phyloP scores from a whole-genome alignment of 2,113 vertebrate species.

The Pipa parva region DNA sequence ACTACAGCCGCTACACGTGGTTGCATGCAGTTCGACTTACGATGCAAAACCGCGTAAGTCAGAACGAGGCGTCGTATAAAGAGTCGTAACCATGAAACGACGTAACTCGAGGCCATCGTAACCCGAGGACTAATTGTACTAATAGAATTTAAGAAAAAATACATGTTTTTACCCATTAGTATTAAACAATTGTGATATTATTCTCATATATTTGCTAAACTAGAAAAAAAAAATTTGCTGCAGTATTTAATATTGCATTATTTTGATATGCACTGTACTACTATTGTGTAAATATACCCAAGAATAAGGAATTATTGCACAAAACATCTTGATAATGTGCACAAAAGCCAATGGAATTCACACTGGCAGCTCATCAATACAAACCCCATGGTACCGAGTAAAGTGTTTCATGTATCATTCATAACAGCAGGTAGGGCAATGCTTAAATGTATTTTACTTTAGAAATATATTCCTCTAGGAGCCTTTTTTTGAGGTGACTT shows the following conservation, averaged over 20 bases:
- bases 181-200: too few relatives aligned
- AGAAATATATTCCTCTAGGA: constrained; percentile 54
- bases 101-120: too few relatives aligned
- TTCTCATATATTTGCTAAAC: too few relatives aligned
- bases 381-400: constrained; percentile 49
- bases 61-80: too few relatives aligned
- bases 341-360: constrained; percentile 43
- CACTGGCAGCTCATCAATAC: constrained; percentile 46
- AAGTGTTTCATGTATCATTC: constrained; percentile 60
- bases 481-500: constrained; percentile 58
- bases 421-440: constrained; percentile 53
- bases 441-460: constrained; percentile 51
- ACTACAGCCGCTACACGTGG: too few relatives aligned
- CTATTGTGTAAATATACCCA: constrained; percentile 1
- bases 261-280: not conserved
- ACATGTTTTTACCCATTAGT: too few relatives aligned
- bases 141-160: too few relatives aligned
- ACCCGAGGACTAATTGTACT: too few relatives aligned
- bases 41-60: too few relatives aligned
- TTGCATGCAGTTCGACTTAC: too few relatives aligned
- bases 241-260: not conserved
- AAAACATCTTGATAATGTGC: constrained; percentile 42
- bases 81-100: too few relatives aligned
- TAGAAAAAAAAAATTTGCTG: not conserved
- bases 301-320: constrained; percentile 16